Base-by-base conservation (phyloP, 2,113 vertebrate genomes). In the Barbus barbus region DNA sequence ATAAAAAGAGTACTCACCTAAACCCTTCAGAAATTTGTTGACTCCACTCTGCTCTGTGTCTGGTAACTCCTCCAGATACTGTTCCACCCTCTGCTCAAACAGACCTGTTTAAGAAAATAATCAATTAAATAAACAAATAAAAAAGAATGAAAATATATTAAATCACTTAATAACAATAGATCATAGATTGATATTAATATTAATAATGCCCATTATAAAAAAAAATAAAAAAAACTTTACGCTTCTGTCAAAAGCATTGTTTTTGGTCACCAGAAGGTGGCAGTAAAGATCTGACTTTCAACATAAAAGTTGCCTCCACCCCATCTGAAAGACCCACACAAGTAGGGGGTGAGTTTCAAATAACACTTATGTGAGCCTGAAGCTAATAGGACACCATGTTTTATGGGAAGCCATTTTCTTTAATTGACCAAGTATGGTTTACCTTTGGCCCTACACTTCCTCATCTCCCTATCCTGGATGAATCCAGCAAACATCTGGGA, bases 401-500 rank as follows among this genome's bases (percentile, higher is more conserved):
- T 60, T 13, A 8, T 18, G 65, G n/a, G n/a, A n/a, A n/a, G n/a
- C n/a, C n/a, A n/a, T n/a, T n/a, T n/a, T 46, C 22, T 26, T 14
- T 8, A 48, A 26, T 24, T n/a, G n/a, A 44, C 38, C 83, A 9
- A 73, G 33, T 22, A 63, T 7, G 41, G 9, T 65, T 44, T 93
- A 99, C 98, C 98, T 95, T 98, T 99, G 22, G 97, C 97, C 69
- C 98, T 92, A 86, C 96, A 96, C 88, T 98, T 99, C 83, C 98
- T 93, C 86, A 99, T 94, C 91, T 99, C 97, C 44, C 97, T 94
- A 91, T 99, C 98, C 93, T 99, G 98, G 90, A 99, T 98, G 93
- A 99, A 99, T 41, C 98, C 98, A 16, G 98, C 95, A 67, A 99
- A 99, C 98, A 99, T 99, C 93, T 99, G 98, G 53, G 98, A 99